phyloP scores from a whole-genome alignment of 2,797 vertebrate genomes.

The Schizopygopsis malacanthus region DNA sequence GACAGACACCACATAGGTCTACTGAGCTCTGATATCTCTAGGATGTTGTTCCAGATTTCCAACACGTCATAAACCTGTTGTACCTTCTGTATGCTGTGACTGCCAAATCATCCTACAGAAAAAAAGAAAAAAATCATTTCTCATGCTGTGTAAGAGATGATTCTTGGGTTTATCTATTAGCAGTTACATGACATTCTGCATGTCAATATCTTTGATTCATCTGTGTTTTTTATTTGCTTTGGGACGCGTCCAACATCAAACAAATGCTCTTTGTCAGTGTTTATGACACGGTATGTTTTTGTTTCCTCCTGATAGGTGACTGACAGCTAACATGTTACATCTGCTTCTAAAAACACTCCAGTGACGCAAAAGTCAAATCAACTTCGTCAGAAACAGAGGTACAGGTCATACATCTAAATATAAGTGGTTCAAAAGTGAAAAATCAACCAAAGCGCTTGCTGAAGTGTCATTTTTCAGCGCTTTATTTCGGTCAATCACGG shows the following conservation, averaged over 20 bases:
- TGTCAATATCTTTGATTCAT: constrained; percentile 45
- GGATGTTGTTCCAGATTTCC: constrained; percentile 34
- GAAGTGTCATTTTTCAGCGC: constrained; percentile 40
- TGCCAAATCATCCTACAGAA: constrained; percentile 35
- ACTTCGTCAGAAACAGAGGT: constrained; percentile 36
- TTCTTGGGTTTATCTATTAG: constrained; percentile 20
- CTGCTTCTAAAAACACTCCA: constrained; percentile 42
- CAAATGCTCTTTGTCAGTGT: constrained; percentile 41
- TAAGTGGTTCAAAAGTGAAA: constrained; percentile 43
- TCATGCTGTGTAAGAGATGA: constrained; percentile 33
- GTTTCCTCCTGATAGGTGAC: constrained; percentile 24
- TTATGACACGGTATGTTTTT: constrained; percentile 52
- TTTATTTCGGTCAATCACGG: constrained; percentile 44
- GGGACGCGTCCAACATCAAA: constrained; percentile 33
- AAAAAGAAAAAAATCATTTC: background rate
- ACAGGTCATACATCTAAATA: constrained; percentile 47
- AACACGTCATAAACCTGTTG: constrained; percentile 42
- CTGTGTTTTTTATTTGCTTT: constrained; percentile 44
- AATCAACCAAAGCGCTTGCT: constrained; percentile 27
- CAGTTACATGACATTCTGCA: constrained; percentile 43
- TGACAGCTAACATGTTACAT: constrained; percentile 55
- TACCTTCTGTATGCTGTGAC: constrained; percentile 17
- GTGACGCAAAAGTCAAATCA: constrained; percentile 51
- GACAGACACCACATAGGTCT: constrained; percentile 27
- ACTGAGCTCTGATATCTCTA: constrained; percentile 20